Conservation (phyloP, 2,888 invertebrate species). For the Apeira syringaria region DNA sequence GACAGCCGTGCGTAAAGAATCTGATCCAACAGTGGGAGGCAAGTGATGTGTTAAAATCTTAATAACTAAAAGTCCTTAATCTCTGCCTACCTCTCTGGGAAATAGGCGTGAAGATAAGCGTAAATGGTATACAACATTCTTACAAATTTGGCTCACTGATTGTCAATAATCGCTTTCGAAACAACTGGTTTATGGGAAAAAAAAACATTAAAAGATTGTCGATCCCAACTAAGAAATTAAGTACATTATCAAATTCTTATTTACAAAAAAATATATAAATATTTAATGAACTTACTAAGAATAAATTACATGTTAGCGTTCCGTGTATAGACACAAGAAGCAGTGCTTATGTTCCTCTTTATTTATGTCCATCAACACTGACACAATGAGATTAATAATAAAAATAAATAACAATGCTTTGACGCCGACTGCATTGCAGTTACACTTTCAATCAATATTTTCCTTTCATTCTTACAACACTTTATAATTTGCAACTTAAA, state of each 20-base stretch:
- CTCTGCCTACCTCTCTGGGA: no score
- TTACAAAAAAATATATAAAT: conserved; percentile 69
- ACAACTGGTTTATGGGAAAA: no score
- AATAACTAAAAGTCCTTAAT: no score
- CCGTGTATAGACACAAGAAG: conserved; percentile 49
- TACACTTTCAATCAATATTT: conserved; percentile 35
- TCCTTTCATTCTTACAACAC: neutral
- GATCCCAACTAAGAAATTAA: conserved; percentile 65
- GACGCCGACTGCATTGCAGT: conserved; percentile 51
- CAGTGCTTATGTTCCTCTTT: conserved; percentile 42
- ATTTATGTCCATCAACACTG: conserved; percentile 30
- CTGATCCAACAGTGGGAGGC: no score
- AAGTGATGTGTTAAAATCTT: no score
- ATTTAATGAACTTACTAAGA: conserved; percentile 51
- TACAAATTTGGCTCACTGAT: conserved; percentile 1
- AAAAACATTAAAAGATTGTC: conserved; percentile 36
- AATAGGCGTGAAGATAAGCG: no score
- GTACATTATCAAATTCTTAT: conserved; percentile 76
- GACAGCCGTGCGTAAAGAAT: no score
- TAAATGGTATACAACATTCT: no score
- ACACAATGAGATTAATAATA: conserved; percentile 25
- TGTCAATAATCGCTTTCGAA: no score
- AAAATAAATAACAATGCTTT: conserved; percentile 37
- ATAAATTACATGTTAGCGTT: conserved; percentile 70
- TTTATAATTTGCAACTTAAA: neutral